phyloP scores from a whole-genome alignment of 2,888 invertebrate genomes.

The Rhabditophanes sp. region DNA sequence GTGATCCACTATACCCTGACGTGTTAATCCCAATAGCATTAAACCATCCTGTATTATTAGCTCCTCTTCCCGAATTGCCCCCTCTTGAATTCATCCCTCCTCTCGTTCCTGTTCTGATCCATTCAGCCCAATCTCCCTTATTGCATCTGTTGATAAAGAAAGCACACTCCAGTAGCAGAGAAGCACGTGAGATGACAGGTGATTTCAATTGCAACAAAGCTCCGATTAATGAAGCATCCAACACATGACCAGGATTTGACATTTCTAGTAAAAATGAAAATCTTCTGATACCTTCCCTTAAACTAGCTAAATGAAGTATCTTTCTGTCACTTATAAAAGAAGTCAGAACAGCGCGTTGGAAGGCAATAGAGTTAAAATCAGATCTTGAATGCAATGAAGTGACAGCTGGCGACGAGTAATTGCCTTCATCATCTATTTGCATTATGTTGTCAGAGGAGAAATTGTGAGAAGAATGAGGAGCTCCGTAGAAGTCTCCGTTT shows the following conservation, averaged over 20 bases:
- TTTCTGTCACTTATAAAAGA: no score
- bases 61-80: constrained; percentile 45
- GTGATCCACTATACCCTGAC: background rate
- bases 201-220: constrained; percentile 84
- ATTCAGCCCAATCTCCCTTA: constrained; percentile 91
- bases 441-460: no score
- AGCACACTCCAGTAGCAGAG: constrained; percentile 78
- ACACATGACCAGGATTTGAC: constrained; percentile 83
- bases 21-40: constrained; percentile 46
- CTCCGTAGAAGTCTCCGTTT: no score
- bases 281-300: constrained; percentile 47
- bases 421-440: no score
- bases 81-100: constrained; percentile 7
- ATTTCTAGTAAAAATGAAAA: constrained; percentile 83
- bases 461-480: no score
- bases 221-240: constrained; percentile 84
- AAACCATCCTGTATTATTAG: constrained; percentile 48
- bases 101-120: constrained; percentile 47
- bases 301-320: no score
- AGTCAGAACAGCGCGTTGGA: no score
- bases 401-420: no score
- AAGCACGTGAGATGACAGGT: constrained; percentile 77
- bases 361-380: no score
- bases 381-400: no score
- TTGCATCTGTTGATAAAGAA: constrained; percentile 93